These are phyloP conservation scores for Dendroctonus ponderosae DNA, from an alignment of 1,140 invertebrate genomes.

Conservation along the genomic window DNA sequence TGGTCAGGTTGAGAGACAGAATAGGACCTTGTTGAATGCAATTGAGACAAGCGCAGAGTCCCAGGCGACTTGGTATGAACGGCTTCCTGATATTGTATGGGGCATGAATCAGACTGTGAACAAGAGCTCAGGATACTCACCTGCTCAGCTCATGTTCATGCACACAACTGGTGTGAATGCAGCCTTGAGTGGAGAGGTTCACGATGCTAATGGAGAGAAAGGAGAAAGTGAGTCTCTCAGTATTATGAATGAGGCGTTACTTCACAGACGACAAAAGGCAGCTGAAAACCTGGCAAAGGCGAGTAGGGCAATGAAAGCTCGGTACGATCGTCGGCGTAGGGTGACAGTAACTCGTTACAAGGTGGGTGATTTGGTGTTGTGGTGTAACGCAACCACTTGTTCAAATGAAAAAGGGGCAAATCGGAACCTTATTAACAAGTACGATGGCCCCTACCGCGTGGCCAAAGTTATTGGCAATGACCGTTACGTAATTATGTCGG, in stretches of 20 bases:
- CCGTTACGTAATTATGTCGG: constrained; percentile 12
- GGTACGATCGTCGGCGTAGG: constrained; percentile 3
- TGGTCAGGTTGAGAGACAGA: constrained; percentile 35
- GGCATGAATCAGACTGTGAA: constrained; percentile 21
- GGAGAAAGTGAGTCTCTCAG: background rate
- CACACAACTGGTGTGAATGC: background rate
- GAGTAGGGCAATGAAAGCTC: background rate
- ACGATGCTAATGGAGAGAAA: background rate
- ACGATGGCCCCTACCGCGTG: constrained; percentile 18
- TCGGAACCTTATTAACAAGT: constrained; percentile 22
- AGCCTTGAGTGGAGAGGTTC: constrained; percentile 1
- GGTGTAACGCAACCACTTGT: constrained; percentile 8
- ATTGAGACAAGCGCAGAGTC: constrained; percentile 3
- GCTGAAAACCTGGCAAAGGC: constrained; percentile 10
- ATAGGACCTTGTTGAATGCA: constrained; percentile 4
- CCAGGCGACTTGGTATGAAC: constrained; percentile 19
- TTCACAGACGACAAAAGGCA: background rate
- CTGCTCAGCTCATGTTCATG: constrained; percentile 17
- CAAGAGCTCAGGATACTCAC: constrained; percentile 6
- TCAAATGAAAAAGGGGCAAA: constrained; percentile 3
- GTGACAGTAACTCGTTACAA: background rate
- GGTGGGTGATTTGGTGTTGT: constrained; percentile 11
- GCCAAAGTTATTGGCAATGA: constrained; percentile 7
- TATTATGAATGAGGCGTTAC: background rate
- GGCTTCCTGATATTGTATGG: constrained; percentile 17